A percentile compares a stretch with the other conserved stretches of the same genome.
phyloP scores from a whole-genome alignment of 2,888 invertebrate species.

The Acanthoscelides obtectus region DNA sequence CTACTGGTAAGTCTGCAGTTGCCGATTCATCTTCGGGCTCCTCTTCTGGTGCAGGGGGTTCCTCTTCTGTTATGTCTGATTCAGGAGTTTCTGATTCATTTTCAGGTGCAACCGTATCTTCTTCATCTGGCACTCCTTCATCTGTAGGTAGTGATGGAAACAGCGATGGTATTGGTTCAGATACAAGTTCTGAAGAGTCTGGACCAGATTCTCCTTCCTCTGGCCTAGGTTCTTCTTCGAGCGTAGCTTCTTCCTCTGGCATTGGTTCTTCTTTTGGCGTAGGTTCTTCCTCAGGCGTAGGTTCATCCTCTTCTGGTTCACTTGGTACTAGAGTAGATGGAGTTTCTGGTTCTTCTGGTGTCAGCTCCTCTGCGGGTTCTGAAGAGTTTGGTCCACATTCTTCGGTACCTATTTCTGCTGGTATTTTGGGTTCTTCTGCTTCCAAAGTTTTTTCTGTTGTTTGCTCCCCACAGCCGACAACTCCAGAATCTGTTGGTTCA shows the following conservation, averaged over 20 bases:
- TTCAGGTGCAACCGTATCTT: background rate
- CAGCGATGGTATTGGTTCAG: background rate
- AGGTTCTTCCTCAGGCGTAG: background rate
- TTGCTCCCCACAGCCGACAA: no score
- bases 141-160: background rate
- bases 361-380: background rate
- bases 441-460: no score
- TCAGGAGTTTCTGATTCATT: background rate
- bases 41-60: background rate
- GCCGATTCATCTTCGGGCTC: no score
- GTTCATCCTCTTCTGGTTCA: background rate
- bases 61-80: slow-evolving; percentile 1
- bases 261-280: slow-evolving; percentile 4
- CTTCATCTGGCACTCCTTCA: background rate
- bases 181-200: background rate
- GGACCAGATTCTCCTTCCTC: background rate
- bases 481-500: no score
- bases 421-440: no score
- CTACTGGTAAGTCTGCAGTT: no score
- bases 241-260: background rate
- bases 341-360: no score
- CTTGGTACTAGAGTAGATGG: background rate
- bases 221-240: background rate
- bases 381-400: background rate
- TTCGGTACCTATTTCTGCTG: no score